Conservation (phyloP, 2,113 vertebrate species). For the Leptosomus discolor region DNA sequence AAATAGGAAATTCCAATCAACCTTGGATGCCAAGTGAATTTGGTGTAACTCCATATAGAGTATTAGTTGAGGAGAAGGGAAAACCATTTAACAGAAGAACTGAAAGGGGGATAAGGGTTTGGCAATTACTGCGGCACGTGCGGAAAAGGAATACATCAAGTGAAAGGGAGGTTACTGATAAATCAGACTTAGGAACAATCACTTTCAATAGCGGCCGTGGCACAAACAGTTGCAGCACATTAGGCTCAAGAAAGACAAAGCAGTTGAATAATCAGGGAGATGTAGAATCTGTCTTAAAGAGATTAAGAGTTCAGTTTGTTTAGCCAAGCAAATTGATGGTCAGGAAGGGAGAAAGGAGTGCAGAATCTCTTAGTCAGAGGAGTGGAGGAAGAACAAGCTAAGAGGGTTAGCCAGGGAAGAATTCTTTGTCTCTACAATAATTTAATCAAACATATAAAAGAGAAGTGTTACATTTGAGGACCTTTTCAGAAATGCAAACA, state of each 20-base stretch:
- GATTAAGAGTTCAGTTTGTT: neutral
- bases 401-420: neutral
- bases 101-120: neutral
- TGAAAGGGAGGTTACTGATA: neutral
- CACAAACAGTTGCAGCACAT: neutral
- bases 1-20: neutral
- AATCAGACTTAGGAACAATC: neutral
- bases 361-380: neutral
- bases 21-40: neutral
- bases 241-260: neutral
- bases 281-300: neutral
- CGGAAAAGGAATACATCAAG: neutral
- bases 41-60: neutral
- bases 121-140: neutral
- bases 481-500: conserved; percentile 13
- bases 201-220: neutral
- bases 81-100: neutral
- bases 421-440: neutral
- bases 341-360: neutral
- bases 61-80: neutral
- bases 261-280: neutral
- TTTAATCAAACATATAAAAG: neutral
- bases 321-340: neutral
- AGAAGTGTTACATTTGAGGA: neutral
- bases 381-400: neutral